Percentiles rank a stretch among this genome's conserved stretches.
Evolutionary conservation across 2,797 vertebrate species (phyloP).

Genomic region (Karalla daura): DNA sequence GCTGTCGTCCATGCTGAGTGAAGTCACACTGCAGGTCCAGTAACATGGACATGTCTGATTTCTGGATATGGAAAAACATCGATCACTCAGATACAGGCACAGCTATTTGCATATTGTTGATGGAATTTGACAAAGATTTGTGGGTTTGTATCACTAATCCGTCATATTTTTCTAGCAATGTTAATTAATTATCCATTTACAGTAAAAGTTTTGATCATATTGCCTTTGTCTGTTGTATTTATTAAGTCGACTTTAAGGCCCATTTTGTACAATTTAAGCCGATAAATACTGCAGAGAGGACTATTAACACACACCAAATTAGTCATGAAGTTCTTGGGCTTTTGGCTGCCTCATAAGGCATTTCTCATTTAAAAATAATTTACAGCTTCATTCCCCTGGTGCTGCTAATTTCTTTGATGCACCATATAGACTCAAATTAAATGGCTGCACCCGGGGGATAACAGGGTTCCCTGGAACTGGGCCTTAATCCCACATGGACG

Average conservation of each 20-base stretch:
- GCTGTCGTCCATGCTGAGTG: constrained; percentile 48
- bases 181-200: too few species aligned
- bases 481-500: constrained; percentile 18
- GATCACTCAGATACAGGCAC: constrained; percentile 5
- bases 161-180: not conserved
- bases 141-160: not conserved
- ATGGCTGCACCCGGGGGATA: constrained; percentile 8
- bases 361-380: constrained; percentile 37
- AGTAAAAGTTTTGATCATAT: too few species aligned
- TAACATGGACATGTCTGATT: constrained; percentile 34
- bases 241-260: too few species aligned
- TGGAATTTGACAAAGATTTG: not conserved
- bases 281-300: not conserved
- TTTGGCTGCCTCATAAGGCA: constrained; percentile 24
- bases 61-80: constrained; percentile 20
- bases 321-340: constrained; percentile 17
- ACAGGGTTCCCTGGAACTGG: constrained; percentile 9
- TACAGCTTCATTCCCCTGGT: constrained; percentile 7
- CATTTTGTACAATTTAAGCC: too few species aligned
- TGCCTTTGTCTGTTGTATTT: too few species aligned
- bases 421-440: constrained; percentile 37
- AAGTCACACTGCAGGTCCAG: constrained; percentile 9
- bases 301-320: constrained; percentile 10
- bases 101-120: not conserved
- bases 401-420: constrained; percentile 52